Percentiles rank a stretch among this genome's conserved stretches.
phyloP scores from a whole-genome alignment of 2,888 invertebrate genomes.

The Eupithecia tripunctaria region DNA sequence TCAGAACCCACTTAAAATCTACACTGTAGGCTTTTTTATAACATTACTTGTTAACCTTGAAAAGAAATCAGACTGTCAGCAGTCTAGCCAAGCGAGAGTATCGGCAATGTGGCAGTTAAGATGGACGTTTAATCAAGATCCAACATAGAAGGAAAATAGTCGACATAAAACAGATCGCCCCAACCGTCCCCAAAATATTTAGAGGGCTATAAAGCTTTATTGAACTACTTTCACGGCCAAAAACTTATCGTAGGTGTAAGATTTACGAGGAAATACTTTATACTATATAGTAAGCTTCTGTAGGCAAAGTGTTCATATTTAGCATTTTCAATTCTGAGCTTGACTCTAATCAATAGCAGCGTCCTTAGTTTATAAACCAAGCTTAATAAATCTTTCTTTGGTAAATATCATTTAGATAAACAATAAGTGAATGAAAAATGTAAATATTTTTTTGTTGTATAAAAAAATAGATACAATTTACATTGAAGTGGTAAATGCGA shows the following conservation, averaged over 20 bases:
- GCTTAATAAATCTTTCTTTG: too few species aligned
- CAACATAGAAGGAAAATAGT: background rate
- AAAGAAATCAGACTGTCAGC: background rate
- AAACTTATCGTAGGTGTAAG: conserved; percentile 8
- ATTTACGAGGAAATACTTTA: conserved; percentile 6
- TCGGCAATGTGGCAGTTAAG: conserved; percentile 4
- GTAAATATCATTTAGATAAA: too few species aligned
- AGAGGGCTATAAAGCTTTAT: conserved; percentile 16
- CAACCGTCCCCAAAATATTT: conserved; percentile 15
- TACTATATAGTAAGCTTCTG: background rate
- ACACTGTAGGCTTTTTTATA: background rate
- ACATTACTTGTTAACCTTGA: background rate
- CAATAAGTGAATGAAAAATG: too few species aligned
- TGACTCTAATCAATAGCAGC: too few species aligned
- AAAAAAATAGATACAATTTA: too few species aligned
- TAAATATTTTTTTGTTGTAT: too few species aligned
- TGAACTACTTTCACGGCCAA: conserved; percentile 14
- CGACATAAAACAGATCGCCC: conserved; percentile 16
- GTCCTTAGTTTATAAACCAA: too few species aligned
- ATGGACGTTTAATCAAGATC: conserved; percentile 10
- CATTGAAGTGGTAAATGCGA: too few species aligned
- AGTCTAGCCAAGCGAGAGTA: conserved; percentile 13
- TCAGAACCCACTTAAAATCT: background rate
- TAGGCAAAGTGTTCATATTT: conserved; percentile 1
- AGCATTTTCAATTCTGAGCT: too few species aligned